Conservation (phyloP, 2,113 vertebrate species). For the Atrichornis clamosus region DNA sequence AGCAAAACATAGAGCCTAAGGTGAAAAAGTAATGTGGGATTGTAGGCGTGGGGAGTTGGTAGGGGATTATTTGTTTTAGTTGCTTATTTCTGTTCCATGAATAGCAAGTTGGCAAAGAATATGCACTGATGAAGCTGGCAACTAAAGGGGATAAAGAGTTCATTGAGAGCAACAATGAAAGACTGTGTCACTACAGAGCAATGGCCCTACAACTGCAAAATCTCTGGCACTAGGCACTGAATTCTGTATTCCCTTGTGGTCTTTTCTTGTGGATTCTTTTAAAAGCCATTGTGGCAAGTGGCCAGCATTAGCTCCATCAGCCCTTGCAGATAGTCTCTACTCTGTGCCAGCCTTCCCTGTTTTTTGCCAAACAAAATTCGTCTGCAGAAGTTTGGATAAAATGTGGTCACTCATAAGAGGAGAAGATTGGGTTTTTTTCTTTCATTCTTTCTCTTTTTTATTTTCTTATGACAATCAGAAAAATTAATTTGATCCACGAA, state of each 20-base stretch:
- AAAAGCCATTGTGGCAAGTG: neutral
- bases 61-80: conserved; percentile 1
- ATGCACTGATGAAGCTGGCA: neutral
- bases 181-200: conserved; percentile 17
- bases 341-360: neutral
- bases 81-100: neutral
- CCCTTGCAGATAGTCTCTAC: neutral
- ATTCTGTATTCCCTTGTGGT: neutral
- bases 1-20: neutral
- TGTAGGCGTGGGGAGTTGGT: neutral
- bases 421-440: neutral
- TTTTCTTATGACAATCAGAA: neutral
- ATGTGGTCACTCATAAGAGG: neutral
- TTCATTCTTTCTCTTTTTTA: neutral
- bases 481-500: neutral
- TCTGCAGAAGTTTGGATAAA: neutral
- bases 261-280: conserved; percentile 42
- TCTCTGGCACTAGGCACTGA: neutral
- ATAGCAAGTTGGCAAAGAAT: conserved; percentile 20
- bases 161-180: conserved; percentile 51
- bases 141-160: conserved; percentile 45
- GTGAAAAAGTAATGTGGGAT: neutral
- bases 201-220: conserved; percentile 27
- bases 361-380: neutral
- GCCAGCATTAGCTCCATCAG: conserved; percentile 9